phyloP scores from a whole-genome alignment of 1,140 invertebrate genomes.

The Nephotettix cincticeps region DNA sequence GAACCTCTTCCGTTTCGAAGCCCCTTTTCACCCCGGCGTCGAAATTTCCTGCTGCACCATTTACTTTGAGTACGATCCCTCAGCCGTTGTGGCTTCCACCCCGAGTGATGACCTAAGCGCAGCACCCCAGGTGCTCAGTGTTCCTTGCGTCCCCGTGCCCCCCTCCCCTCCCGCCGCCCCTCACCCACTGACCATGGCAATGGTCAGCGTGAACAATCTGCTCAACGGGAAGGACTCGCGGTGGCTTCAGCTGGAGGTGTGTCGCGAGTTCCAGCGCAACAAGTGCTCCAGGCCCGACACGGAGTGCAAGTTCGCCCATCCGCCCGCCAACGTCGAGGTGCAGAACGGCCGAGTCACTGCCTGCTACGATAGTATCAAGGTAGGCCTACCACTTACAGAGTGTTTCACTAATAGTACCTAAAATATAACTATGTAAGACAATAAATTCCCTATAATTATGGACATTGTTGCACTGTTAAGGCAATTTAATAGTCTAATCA shows the following conservation, averaged over 20 bases:
- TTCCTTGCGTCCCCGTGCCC: neutral
- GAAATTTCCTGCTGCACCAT: slow-evolving; percentile 15
- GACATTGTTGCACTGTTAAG: too few relatives aligned
- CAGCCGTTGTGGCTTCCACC: neutral
- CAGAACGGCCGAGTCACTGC: slow-evolving; percentile 99
- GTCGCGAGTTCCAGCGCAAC: slow-evolving; percentile 98
- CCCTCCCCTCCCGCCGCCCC: neutral
- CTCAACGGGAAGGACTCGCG: slow-evolving; percentile 98
- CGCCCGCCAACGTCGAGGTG: slow-evolving; percentile 97
- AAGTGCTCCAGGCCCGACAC: slow-evolving; percentile 98
- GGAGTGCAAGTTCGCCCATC: slow-evolving; percentile 99
- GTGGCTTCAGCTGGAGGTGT: slow-evolving; percentile 99
- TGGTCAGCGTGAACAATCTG: slow-evolving; percentile 96
- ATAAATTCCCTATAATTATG: too few relatives aligned
- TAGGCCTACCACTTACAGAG: slow-evolving; percentile 58
- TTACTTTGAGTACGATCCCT: neutral
- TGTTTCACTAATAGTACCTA: too few relatives aligned
- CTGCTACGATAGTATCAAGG: slow-evolving; percentile 99
- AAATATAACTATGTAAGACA: too few relatives aligned
- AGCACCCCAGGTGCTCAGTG: neutral
- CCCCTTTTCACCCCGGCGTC: slow-evolving; percentile 1
- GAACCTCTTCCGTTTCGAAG: neutral
- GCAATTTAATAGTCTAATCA: too few relatives aligned
- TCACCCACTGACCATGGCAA: slow-evolving; percentile 65
- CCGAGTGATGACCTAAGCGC: slow-evolving; percentile 16